These are phyloP conservation scores for Solea solea DNA, from an alignment of 2,113 vertebrate genomes.

Conservation along the genomic window DNA sequence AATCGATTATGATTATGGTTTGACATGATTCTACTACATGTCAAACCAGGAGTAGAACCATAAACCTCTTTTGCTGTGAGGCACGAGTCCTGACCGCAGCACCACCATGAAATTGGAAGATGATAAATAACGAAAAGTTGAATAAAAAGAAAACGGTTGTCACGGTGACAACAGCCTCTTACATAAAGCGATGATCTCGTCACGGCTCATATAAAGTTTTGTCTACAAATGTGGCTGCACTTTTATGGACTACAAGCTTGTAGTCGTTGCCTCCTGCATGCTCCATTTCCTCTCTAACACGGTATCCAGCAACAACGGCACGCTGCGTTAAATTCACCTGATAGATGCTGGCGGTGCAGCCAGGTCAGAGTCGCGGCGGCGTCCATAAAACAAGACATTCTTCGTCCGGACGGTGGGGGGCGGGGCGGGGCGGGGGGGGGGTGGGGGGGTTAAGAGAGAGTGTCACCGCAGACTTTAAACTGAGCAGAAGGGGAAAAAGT, in stretches of 20 bases:
- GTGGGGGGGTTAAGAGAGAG: not conserved
- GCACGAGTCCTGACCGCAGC: not conserved
- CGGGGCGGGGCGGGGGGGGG: too few species aligned
- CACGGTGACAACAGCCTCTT: not conserved
- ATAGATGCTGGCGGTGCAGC: constrained; percentile 5
- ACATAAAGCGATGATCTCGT: not conserved
- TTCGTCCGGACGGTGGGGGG: not conserved
- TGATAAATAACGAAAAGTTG: not conserved
- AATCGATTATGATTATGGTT: too few species aligned
- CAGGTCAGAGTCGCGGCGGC: not conserved
- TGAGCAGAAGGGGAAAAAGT: fast-evolving
- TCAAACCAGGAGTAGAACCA: not conserved
- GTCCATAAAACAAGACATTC: constrained; percentile 19
- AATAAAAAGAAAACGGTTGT: not conserved
- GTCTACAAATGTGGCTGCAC: not conserved
- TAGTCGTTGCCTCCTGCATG: not conserved
- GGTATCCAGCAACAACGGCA: not conserved
- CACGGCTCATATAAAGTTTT: not conserved
- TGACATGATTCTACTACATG: too few species aligned
- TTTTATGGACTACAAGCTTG: not conserved
- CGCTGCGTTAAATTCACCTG: constrained; percentile 29
- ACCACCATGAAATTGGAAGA: not conserved
- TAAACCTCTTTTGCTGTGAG: not conserved
- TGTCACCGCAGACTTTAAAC: constrained; percentile 29
- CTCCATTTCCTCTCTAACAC: constrained; percentile 1